Conservation (phyloP, 2,888 invertebrate species). For the Metacarcinus magister region DNA sequence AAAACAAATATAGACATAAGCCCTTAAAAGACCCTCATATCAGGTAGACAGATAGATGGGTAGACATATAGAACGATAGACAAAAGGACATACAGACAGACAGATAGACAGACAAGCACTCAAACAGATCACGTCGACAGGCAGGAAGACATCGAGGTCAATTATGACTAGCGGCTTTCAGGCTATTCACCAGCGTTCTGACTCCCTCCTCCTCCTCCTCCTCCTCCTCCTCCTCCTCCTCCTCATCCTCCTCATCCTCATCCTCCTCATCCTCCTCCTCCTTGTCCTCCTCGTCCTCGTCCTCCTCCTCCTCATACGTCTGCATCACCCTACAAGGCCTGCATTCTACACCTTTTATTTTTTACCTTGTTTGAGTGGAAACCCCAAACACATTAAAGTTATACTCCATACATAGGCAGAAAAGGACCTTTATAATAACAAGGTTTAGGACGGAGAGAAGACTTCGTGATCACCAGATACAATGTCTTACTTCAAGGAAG, state of each 20-base stretch:
- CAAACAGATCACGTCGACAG: conserved; percentile 10
- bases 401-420: too few species aligned
- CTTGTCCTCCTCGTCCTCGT: background rate
- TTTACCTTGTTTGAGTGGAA: too few species aligned
- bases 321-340: too few species aligned
- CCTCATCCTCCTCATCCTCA: background rate
- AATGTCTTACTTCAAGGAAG: too few species aligned
- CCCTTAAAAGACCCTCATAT: background rate
- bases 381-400: too few species aligned
- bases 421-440: too few species aligned
- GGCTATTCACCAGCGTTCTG: background rate
- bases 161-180: background rate
- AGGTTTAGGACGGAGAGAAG: too few species aligned
- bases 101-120: background rate
- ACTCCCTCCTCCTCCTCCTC: background rate
- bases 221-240: background rate
- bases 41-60: background rate
- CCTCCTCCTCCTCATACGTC: background rate
- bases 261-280: background rate
- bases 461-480: too few species aligned
- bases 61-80: background rate
- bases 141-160: background rate
- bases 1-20: background rate
- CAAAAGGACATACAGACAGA: background rate
- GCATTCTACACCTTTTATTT: too few species aligned